Evolutionary conservation across 35 echinoderm and acorn worm species (phyloP), one percentile per base, ranked within the genome.

Genomic region (Amphiura filiformis): DNA sequence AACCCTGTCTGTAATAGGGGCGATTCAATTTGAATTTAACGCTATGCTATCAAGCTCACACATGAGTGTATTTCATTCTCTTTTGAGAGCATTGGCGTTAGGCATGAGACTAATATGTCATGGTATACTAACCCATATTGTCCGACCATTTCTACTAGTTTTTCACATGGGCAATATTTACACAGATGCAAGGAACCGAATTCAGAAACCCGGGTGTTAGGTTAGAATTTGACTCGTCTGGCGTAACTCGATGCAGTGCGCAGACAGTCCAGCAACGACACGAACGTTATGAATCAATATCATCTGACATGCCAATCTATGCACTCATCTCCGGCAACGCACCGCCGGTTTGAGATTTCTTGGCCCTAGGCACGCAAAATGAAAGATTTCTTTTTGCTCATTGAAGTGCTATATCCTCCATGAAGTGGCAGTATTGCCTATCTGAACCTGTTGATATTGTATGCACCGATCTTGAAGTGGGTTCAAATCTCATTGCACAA

Each of bases 311-410:
- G 61, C 61, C 61, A 30, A 70, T 70, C 61, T 70, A 70, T 70
- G 61, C 61, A 30, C 61, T 70, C 61, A 70, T 70, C 61, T 70
- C 61, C 61, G 61, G 61, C 61, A 70, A 70, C 61, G 61, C 61
- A 70, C 15, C 28, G 61, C 61, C 28, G 61, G 61, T 70, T 70
- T 70, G 61, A 70, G 61, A 70, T 70, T 70, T 70, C 61, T 70
- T 70, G 61, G 61, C 61, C 61, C 61, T 70, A 70, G 61, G 61
- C 61, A 70, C 61, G 61, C 61, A 70, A 70, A 70, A 70, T 70
- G 61, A 70, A 70, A 70, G 61, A 70, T 70, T 70, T 70, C 61
- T 70, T 26, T 47, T 70, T 70, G 7, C 61, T n/a, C 28, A 23
- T 18, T 70, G 61, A 70, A 70, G 61, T 70, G 28, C 17, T 30